Evolutionary conservation across 1,140 invertebrate species (phyloP), one percentile per base, ranked within the genome.

Genomic region (Prorops nasuta): DNA sequence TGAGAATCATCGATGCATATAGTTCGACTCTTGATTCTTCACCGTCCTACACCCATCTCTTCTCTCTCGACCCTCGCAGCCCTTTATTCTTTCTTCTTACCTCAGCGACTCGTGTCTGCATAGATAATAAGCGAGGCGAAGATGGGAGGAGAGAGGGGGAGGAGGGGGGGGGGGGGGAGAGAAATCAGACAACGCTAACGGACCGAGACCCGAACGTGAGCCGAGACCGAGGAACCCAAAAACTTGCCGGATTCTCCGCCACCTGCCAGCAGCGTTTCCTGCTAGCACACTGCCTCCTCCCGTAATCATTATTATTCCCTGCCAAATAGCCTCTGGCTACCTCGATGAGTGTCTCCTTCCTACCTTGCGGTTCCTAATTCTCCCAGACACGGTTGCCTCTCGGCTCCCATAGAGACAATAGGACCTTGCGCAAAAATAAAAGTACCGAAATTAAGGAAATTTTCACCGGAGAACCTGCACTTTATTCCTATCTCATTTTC

Each of bases 221-320:
- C n/a, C n/a, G 17, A 9, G 3, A 3, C 16, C 3, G 44, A 24
- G 21, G 45, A 49, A 39, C 44, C 31, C 43, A 57, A 56, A 57
- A 60, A 47, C 45, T 48, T 50, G n/a, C n/a, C n/a, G n/a, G n/a
- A n/a, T n/a, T n/a, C n/a, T n/a, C n/a, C n/a, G n/a, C 54, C 59
- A 49, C 49, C 49, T 56, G 54, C 49, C 59, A 54, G 32, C 53
- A 48, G 45, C 62, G 60, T 63, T 66, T 66, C 56, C 64, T 64
- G 51, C 42, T 61, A 51, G 36, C 38, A 52, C 24, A 28, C 24
- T 6, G 24, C 10, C 10, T 28, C 24, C 10, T 28, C 4, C 24
- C 24, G 28, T 61, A 61, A 58, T 66, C 49, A 66, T 67, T 59
- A 56, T 60, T 66, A 62, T 59, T 53, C 50, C 45, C 52, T 31